Conservation (phyloP, 1,140 invertebrate genomes). For the Pentalonia nigronervosa region DNA sequence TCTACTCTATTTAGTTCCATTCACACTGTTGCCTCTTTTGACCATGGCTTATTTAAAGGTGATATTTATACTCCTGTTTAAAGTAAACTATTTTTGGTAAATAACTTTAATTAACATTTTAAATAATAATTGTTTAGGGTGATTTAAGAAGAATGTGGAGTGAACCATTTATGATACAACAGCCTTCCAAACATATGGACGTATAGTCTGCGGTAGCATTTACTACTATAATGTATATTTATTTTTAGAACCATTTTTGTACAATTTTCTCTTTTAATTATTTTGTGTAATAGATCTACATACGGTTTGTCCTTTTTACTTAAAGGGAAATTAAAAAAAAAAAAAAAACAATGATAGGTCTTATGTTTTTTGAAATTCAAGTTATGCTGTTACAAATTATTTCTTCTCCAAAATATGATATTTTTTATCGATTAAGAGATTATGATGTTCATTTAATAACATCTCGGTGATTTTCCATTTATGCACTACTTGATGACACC, state of each 20-base stretch:
- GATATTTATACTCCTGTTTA: not conserved
- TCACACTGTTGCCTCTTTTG: constrained; percentile 92
- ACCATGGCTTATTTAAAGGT: constrained; percentile 97
- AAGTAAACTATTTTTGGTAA: not conserved
- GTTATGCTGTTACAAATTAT: not conserved
- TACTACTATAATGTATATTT: constrained; percentile 26
- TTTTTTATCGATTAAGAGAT: not conserved
- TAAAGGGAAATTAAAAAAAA: not conserved
- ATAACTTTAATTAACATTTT: not conserved
- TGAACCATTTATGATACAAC: constrained; percentile 90
- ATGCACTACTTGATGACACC: not conserved
- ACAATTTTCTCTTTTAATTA: constrained; percentile 43
- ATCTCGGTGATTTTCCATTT: not conserved
- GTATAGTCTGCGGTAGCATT: constrained; percentile 63
- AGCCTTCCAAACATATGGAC: constrained; percentile 77
- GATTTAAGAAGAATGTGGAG: constrained; percentile 97
- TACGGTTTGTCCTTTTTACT: not conserved
- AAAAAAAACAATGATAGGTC: not conserved
- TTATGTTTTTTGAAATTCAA: constrained; percentile 4
- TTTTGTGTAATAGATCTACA: constrained; percentile 25
- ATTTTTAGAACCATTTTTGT: constrained; percentile 53
- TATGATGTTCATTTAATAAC: not conserved
- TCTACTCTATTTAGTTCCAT: constrained; percentile 94
- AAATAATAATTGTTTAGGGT: constrained; percentile 72
- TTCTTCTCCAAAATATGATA: not conserved